A percentile compares a stretch with the other conserved stretches of the same genome.
Conservation (phyloP, 2,113 vertebrate species). For the Silurus asotus region DNA sequence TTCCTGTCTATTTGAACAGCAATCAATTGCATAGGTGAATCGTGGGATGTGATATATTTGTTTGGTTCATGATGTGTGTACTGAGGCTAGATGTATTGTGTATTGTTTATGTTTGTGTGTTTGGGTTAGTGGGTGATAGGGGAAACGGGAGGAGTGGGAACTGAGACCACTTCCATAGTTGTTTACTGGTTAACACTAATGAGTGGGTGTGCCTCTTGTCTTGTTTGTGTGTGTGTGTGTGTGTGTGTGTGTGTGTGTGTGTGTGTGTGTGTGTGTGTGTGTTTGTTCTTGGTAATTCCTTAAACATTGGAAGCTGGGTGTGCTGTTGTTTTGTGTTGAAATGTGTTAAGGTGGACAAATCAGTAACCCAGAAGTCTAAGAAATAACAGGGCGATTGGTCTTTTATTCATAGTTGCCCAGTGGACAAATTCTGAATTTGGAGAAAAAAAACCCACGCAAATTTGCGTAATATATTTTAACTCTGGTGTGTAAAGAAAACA, state of each 20-base stretch:
- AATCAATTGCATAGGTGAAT: conserved; percentile 10
- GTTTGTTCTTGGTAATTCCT: conserved; percentile 3
- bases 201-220: conserved; percentile 31
- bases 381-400: neutral
- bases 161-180: conserved; percentile 11
- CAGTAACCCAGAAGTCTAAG: neutral
- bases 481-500: neutral
- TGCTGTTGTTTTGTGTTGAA: neutral
- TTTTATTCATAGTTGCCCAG: neutral
- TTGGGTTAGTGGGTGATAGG: neutral
- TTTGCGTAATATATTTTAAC: neutral
- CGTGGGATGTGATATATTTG: neutral
- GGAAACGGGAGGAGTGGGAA: conserved; percentile 13
- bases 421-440: neutral
- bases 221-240: conserved; percentile 16
- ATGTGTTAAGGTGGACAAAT: neutral
- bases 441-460: neutral
- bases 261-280: neutral
- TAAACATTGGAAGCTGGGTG: neutral
- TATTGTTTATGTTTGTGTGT: conserved; percentile 5
- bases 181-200: conserved; percentile 21
- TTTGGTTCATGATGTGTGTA: neutral
- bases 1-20: conserved; percentile 2
- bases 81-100: neutral
- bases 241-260: neutral